phyloP scores from a whole-genome alignment of 2,113 vertebrate genomes.

The Tychaedon coryphoeus region DNA sequence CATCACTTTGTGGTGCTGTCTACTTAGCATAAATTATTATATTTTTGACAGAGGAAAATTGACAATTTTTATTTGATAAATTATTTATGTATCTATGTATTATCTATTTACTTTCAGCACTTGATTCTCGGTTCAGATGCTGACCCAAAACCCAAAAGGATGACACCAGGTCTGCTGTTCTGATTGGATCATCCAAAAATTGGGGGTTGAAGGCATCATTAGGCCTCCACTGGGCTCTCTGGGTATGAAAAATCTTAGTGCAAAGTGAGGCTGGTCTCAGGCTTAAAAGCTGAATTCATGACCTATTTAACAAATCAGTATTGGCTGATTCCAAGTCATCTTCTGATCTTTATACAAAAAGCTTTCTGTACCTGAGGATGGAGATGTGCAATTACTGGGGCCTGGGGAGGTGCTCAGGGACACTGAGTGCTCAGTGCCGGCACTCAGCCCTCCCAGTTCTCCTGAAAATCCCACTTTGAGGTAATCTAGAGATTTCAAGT shows the following conservation, averaged over 20 bases:
- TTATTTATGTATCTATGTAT: background rate
- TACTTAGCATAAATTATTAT: background rate
- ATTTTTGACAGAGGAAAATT: background rate
- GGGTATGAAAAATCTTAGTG: background rate
- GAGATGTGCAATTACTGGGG: background rate
- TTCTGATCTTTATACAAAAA: background rate
- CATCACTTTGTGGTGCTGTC: background rate
- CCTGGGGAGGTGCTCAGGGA: background rate
- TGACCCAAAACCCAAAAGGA: background rate
- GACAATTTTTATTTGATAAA: accelerated
- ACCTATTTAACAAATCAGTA: background rate
- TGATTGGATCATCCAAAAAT: background rate
- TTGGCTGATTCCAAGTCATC: background rate
- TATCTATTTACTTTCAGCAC: background rate
- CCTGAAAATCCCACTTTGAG: background rate
- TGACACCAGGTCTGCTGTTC: too few relatives aligned
- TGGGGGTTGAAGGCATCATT: accelerated
- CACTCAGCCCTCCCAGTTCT: background rate
- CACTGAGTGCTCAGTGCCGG: accelerated
- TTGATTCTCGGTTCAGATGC: background rate
- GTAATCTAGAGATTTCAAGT: background rate
- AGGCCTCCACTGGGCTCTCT: background rate
- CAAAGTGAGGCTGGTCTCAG: background rate
- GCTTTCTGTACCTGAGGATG: background rate
- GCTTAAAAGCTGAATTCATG: background rate